These are phyloP conservation scores for Tetrax tetrax DNA, from an alignment of 2,113 vertebrate species.

Conservation along the genomic window DNA sequence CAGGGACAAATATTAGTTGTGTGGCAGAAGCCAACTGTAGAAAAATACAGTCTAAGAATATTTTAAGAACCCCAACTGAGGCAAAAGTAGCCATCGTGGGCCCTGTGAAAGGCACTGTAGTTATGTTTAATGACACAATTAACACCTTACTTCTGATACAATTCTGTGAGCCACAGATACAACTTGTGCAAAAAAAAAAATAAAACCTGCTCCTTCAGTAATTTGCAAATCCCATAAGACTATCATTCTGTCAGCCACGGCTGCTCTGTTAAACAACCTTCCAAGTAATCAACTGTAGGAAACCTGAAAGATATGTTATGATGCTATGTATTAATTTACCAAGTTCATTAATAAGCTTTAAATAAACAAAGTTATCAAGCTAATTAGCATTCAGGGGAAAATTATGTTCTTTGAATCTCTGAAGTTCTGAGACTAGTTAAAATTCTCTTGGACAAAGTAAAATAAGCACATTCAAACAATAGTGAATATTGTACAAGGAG, in stretches of 20 bases:
- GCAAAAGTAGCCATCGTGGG: neutral
- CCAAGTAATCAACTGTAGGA: neutral
- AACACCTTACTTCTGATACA: constrained; percentile 35
- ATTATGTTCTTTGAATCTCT: neutral
- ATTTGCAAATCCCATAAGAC: constrained; percentile 7
- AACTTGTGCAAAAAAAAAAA: neutral
- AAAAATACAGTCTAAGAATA: constrained; percentile 1
- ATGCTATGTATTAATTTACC: constrained; percentile 19
- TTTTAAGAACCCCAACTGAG: neutral
- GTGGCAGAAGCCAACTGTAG: neutral
- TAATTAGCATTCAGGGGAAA: constrained; percentile 1
- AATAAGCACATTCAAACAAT: neutral
- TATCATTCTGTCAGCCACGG: neutral
- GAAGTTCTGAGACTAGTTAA: neutral
- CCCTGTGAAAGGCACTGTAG: neutral
- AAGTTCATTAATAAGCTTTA: constrained; percentile 32
- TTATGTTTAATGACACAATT: constrained; percentile 39
- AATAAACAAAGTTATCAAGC: constrained; percentile 28
- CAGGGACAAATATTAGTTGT: neutral
- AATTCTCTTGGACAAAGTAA: neutral
- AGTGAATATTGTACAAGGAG: neutral
- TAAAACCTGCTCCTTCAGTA: constrained; percentile 9
- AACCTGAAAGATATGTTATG: neutral
- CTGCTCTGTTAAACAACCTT: neutral
- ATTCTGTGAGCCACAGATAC: constrained; percentile 40